These are phyloP conservation scores for Ispidina picta DNA, from an alignment of 2,797 vertebrate species.

Conservation along the genomic window DNA sequence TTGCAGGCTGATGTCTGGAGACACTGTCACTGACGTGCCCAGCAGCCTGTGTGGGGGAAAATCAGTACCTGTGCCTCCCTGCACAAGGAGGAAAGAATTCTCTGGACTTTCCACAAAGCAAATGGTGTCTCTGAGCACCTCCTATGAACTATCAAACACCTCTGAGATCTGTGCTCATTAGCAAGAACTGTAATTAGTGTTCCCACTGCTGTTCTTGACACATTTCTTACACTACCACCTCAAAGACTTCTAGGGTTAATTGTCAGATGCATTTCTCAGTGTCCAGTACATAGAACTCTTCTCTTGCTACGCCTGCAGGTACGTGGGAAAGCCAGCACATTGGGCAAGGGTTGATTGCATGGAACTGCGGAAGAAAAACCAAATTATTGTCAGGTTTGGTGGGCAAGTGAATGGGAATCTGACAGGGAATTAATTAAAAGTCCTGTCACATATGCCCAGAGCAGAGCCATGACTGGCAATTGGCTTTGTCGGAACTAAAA, in stretches of 20 bases:
- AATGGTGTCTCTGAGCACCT: not conserved
- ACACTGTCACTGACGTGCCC: not conserved
- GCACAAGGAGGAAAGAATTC: not conserved
- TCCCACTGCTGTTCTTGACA: not conserved
- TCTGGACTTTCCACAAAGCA: not conserved
- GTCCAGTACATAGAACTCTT: not conserved
- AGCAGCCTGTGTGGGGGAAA: not conserved
- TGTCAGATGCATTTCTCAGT: not conserved
- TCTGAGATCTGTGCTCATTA: not conserved
- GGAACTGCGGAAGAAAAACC: not conserved
- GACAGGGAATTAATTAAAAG: conserved; percentile 22
- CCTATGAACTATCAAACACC: not conserved
- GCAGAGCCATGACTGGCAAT: not conserved
- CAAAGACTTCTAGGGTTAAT: not conserved
- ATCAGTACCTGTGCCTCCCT: not conserved
- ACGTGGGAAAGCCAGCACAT: not conserved
- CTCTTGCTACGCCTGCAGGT: not conserved
- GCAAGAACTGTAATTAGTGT: not conserved
- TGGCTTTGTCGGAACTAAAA: conserved; percentile 23
- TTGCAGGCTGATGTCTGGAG: not conserved
- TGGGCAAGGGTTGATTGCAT: not conserved
- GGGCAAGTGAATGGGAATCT: not conserved
- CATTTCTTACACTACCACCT: not conserved
- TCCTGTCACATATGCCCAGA: not conserved
- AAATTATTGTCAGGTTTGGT: not conserved